Evolutionary conservation across 2,797 vertebrate species (phyloP), one percentile per base, ranked within the genome.

Genomic region (Echiichthys vipera): DNA sequence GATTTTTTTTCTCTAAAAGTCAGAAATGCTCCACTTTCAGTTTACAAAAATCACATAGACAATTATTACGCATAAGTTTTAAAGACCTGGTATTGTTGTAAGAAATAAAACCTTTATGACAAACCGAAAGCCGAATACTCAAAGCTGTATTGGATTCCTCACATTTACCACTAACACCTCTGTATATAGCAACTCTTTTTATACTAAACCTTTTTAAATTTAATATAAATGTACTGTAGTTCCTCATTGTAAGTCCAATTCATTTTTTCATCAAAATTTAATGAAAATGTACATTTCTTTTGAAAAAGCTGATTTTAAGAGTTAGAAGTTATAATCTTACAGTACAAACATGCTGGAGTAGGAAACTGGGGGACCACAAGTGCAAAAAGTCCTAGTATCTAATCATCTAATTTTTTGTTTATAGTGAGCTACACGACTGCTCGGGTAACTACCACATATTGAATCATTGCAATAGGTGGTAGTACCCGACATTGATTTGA

Each of bases 1-100:
- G 58, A 11, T 25, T 40, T 39, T 65, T 30, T 49, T 55, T 57
- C n/a, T 79, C 40, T 66, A 37, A 80, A 58, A 63, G 62, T 30
- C 53, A 77, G 61, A 14, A 62, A 65, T 64, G 45, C 50, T 71
- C 18, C 9, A 72, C 63, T 71, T 84, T 80, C 17, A 76, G 40
- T 65, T 75, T 65, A 78, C 8, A 47, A 69, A 32, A 57, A 62
- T 57, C 2, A 1, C 9, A 66, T 50, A 49, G 11, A 50, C 30
- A 69, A 74, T 69, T 53, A 69, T 62, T 51, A 34, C 40, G 65
- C 9, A 53, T 32, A 37, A 65, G 45, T 32, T 11, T 3, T 24
- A 45, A 68, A 42, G 45, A 50, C 14, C 22, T 50, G 24, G 22
- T 45, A n/a, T n/a, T 66, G 50, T 37, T 36, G 14, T 11, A 45